Percentiles rank a stretch among this genome's conserved stretches.
Evolutionary conservation across 2,113 vertebrate genomes (phyloP).

Genomic region (Silurus glanis): DNA sequence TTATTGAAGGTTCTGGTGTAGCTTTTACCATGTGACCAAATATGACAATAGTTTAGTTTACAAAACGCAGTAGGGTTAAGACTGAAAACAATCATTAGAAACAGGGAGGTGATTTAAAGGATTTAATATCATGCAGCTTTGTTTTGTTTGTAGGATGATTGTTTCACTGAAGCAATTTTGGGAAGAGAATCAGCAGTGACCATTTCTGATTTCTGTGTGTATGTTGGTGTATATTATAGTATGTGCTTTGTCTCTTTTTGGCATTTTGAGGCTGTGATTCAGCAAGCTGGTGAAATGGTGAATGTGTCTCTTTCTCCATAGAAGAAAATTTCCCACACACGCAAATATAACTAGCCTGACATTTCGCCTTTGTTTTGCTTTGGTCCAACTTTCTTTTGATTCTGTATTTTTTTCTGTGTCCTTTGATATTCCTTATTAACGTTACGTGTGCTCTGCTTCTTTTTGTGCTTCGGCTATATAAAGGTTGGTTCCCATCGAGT

Average conservation of each 20-base stretch:
- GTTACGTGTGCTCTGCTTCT: not conserved
- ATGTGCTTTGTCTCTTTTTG: not conserved
- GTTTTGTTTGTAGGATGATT: not conserved
- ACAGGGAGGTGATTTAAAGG: not conserved
- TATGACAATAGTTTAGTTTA: not conserved
- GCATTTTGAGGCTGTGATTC: not conserved
- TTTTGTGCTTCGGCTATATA: slow-evolving; percentile 31
- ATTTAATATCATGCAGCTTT: not conserved
- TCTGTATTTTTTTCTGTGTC: not conserved
- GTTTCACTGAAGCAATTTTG: not conserved
- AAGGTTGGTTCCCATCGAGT: slow-evolving; percentile 99
- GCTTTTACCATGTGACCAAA: not conserved
- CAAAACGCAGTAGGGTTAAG: not conserved
- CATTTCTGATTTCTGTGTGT: not conserved
- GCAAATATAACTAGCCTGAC: not conserved
- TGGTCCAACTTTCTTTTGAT: not conserved
- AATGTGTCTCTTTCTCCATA: slow-evolving; percentile 19
- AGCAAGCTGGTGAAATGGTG: slow-evolving; percentile 28
- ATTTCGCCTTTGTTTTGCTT: no score
- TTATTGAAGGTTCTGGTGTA: not conserved
- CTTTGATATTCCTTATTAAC: not conserved
- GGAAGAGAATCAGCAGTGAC: slow-evolving; percentile 1
- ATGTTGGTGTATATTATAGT: not conserved
- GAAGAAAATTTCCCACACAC: not conserved
- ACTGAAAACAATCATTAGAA: not conserved